Evolutionary conservation across 2,113 vertebrate species (phyloP), one percentile per base, ranked within the genome.

Genomic region (Nothoprocta pentlandii): DNA sequence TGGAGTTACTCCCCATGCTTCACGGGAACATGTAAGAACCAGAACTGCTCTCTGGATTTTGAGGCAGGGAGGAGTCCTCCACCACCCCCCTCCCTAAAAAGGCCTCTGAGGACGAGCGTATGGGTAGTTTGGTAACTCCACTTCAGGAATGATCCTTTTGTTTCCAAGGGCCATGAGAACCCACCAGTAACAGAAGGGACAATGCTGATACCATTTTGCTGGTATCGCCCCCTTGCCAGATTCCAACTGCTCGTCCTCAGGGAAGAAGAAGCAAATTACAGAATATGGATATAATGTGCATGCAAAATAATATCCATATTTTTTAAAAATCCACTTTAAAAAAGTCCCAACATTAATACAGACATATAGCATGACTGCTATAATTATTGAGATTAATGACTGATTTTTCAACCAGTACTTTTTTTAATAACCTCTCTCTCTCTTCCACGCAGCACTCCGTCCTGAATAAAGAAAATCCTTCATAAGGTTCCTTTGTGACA

Each of bases 41-140:
- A 75, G 49, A 68, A 87, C 54, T 89, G 39, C 91, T 82, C 59
- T 87, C 70, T 80, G 71, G 74, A 71, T 62, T 92, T 67, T 47
- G 53, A 85, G 75, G 58, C 67, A 66, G 70, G 32, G 74, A 67
- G 70, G 84, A 92, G 73, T 67, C 41, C 67, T 93, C 49, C 59
- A 25, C 67, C 61, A 51, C 11, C 32, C 59, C 63, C 71, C 79
- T 74, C 47, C 3, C 2, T 61, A 91, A 76, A 97, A 94, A 95
- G 89, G 94, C 82, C 95, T 95, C 84, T 89, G 83, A 89, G 87
- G 95, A 92, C 87, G 90, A 94, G 76, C 85, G 91, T 87, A 96
- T 93, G 95, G 93, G 94, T 94, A 94, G 92, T 94, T 97, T 95
- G 90, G 47, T 93, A 91, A 96, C 91, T 91, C 90, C 94, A 94